Evolutionary conservation across 2,797 vertebrate species (phyloP).

Genomic region (Pelobates cultripes): DNA sequence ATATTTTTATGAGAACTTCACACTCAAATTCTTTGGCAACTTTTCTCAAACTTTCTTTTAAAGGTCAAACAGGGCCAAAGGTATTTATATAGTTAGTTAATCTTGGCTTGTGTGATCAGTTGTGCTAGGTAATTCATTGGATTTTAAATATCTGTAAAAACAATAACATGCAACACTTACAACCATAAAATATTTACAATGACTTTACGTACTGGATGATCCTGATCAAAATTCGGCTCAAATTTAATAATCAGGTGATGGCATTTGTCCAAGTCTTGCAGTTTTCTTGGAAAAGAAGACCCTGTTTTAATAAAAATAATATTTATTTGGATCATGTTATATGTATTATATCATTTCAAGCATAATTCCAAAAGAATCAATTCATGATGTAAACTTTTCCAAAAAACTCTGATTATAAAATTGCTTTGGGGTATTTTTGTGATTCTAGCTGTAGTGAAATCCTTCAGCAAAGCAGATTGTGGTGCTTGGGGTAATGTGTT

Average conservation of each 20-base stretch:
- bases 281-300: constrained; percentile 82
- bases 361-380: constrained; percentile 6
- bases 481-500: too few relatives aligned
- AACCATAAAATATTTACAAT: background rate
- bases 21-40: background rate
- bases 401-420: background rate
- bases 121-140: background rate
- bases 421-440: background rate
- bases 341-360: background rate
- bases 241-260: constrained; percentile 78
- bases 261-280: constrained; percentile 81
- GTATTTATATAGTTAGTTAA: background rate
- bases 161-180: background rate
- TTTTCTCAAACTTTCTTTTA: background rate
- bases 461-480: background rate
- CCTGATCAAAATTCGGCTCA: constrained; percentile 75
- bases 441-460: background rate
- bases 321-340: background rate
- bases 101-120: background rate
- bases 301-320: constrained; percentile 61
- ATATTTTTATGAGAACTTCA: background rate
- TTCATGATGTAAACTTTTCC: background rate
- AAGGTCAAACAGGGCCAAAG: background rate
- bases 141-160: background rate
- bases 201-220: constrained; percentile 75